A percentile compares a stretch with the other conserved stretches of the same genome.
phyloP scores from a whole-genome alignment of 2,113 vertebrate genomes.

The Siniperca chuatsi region DNA sequence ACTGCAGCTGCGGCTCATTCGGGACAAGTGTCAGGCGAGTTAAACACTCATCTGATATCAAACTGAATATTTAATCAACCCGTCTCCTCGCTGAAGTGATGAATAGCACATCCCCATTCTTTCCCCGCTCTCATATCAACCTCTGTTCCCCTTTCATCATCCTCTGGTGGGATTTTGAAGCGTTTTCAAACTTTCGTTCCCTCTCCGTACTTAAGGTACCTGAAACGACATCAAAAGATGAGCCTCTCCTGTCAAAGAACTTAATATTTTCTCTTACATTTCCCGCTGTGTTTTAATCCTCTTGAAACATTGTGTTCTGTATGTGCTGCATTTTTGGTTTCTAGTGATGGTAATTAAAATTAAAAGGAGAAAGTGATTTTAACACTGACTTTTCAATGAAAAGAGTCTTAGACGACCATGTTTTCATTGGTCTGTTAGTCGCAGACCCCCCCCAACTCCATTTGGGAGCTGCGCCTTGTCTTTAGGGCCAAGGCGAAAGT shows the following conservation, averaged over 20 bases:
- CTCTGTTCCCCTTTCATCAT: slow-evolving; percentile 54
- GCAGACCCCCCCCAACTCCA: no score
- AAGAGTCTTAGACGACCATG: no score
- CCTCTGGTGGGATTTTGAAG: slow-evolving; percentile 33
- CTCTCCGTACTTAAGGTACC: slow-evolving; percentile 33
- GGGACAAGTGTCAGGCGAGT: slow-evolving; percentile 35
- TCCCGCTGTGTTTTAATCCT: slow-evolving; percentile 43
- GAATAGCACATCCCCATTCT: slow-evolving; percentile 26
- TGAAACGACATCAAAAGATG: slow-evolving; percentile 47
- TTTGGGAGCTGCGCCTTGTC: no score
- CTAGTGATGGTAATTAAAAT: background rate
- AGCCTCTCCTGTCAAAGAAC: slow-evolving; percentile 13
- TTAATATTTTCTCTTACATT: slow-evolving; percentile 7
- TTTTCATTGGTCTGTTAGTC: no score
- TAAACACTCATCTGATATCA: slow-evolving; percentile 64
- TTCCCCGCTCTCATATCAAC: background rate
- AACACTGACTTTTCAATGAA: background rate
- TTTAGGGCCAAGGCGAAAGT: no score
- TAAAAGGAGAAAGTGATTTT: background rate
- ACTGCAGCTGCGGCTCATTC: slow-evolving; percentile 50
- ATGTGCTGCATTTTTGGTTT: background rate
- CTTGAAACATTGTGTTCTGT: slow-evolving; percentile 20
- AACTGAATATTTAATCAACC: slow-evolving; percentile 64
- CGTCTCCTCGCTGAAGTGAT: slow-evolving; percentile 20
- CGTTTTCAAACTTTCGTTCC: slow-evolving; percentile 52